A percentile compares a stretch with the other conserved stretches of the same genome.
Conservation (phyloP, 2,888 invertebrate genomes). For the Machimus rusticus region DNA sequence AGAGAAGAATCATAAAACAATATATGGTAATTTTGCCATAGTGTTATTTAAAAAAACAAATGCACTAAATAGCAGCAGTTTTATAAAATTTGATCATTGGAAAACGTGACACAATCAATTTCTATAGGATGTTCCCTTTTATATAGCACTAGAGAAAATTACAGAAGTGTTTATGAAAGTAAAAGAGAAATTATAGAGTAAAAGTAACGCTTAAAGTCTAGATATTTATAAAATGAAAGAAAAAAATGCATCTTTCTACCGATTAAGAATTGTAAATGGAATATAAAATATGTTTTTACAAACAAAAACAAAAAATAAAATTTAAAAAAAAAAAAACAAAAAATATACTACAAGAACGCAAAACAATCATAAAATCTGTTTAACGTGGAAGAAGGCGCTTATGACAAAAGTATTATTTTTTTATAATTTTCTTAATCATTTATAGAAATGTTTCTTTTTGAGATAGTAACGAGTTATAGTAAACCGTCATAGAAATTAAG, state of each 20-base stretch:
- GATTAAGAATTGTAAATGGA: slow-evolving; percentile 4
- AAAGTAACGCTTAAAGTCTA: not conserved
- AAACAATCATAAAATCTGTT: not conserved
- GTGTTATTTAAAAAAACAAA: no score
- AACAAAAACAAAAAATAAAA: not conserved
- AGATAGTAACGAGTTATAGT: not conserved
- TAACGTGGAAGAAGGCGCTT: not conserved
- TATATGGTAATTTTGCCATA: not conserved
- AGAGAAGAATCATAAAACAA: not conserved
- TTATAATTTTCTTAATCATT: not conserved
- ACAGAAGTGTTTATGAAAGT: not conserved
- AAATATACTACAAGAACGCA: not conserved
- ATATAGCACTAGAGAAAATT: not conserved
- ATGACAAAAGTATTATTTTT: not conserved
- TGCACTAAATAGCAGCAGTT: not conserved
- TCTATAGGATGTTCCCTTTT: not conserved
- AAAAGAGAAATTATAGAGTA: not conserved
- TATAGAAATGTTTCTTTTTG: not conserved
- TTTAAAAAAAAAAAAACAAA: not conserved
- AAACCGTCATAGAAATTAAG: not conserved
- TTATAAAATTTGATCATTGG: not conserved
- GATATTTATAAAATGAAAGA: not conserved
- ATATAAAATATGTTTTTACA: not conserved
- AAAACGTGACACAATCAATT: slow-evolving; percentile 9
- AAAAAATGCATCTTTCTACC: not conserved